phyloP scores from a whole-genome alignment of 2,888 invertebrate species.

The Stegophylla sp. region DNA sequence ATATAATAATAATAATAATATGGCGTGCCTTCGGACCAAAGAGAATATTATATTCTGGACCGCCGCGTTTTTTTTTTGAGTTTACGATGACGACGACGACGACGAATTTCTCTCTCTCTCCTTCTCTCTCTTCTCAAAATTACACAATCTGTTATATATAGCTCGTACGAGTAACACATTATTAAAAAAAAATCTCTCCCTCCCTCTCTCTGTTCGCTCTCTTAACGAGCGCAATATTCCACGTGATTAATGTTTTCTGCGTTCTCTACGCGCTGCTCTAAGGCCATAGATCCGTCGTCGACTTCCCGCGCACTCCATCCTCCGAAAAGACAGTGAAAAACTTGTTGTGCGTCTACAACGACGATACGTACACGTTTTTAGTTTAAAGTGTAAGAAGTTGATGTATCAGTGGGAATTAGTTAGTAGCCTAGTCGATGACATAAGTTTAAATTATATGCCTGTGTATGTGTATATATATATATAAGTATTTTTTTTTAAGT shows the following conservation, averaged over 20 bases:
- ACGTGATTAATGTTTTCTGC: slow-evolving; percentile 4
- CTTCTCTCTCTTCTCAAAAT: not conserved
- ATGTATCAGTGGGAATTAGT: too few species aligned
- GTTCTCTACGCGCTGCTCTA: not conserved
- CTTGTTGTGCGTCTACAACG: too few species aligned
- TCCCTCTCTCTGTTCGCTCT: not conserved
- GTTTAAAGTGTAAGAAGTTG: too few species aligned
- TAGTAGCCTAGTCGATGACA: too few species aligned
- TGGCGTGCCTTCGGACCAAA: slow-evolving; percentile 24
- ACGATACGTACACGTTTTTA: too few species aligned
- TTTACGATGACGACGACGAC: not conserved
- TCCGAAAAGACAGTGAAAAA: too few species aligned
- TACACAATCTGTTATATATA: not conserved
- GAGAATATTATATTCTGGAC: slow-evolving; percentile 9
- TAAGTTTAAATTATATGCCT: too few species aligned
- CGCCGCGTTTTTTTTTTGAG: slow-evolving; percentile 11
- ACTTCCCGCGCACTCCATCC: not conserved
- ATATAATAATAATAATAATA: slow-evolving; percentile 14
- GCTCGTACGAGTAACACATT: not conserved
- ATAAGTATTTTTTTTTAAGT: too few species aligned
- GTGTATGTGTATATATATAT: too few species aligned
- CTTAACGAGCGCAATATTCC: not conserved
- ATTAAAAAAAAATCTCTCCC: not conserved
- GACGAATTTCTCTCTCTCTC: not conserved
- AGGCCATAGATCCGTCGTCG: not conserved